A percentile compares a stretch with the other conserved stretches of the same genome.
These are phyloP conservation scores for Araneus ventricosus DNA, from an alignment of 1,140 invertebrate genomes.

Conservation along the genomic window DNA sequence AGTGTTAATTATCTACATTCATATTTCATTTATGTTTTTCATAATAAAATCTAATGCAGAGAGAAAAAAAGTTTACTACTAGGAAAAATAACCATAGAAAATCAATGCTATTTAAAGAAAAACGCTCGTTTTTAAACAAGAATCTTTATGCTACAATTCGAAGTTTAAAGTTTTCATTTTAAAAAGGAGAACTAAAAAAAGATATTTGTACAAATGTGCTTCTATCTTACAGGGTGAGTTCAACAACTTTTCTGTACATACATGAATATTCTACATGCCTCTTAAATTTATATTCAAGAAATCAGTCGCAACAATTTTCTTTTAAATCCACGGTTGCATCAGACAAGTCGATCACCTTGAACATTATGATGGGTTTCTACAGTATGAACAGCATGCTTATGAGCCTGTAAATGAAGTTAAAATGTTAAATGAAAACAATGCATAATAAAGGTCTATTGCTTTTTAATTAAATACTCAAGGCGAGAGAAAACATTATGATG, in stretches of 20 bases:
- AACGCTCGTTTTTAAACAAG: not conserved
- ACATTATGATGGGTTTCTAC: constrained; percentile 71
- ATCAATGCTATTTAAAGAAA: not conserved
- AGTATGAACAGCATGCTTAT: constrained; percentile 74
- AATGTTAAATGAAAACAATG: not conserved
- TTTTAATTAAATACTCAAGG: too few relatives aligned
- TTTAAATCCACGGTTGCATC: constrained; percentile 19
- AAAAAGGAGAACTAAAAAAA: constrained; percentile 62
- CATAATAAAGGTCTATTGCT: not conserved
- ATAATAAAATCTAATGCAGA: not conserved
- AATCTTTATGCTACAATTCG: not conserved
- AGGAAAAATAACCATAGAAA: not conserved
- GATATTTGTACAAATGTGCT: constrained; percentile 73
- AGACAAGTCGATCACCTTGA: constrained; percentile 74
- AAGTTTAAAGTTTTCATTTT: not conserved
- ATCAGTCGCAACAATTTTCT: constrained; percentile 45
- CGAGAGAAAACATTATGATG: constrained; percentile 73
- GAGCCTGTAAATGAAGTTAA: constrained; percentile 55
- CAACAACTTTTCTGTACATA: constrained; percentile 70
- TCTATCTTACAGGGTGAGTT: constrained; percentile 69
- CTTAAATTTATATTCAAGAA: constrained; percentile 53
- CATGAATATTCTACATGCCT: constrained; percentile 65
- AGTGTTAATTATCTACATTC: constrained; percentile 11
- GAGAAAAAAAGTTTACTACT: not conserved
- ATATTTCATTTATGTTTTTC: not conserved